phyloP scores from a whole-genome alignment of 2,113 vertebrate genomes.

The Leucopsar rothschildi region DNA sequence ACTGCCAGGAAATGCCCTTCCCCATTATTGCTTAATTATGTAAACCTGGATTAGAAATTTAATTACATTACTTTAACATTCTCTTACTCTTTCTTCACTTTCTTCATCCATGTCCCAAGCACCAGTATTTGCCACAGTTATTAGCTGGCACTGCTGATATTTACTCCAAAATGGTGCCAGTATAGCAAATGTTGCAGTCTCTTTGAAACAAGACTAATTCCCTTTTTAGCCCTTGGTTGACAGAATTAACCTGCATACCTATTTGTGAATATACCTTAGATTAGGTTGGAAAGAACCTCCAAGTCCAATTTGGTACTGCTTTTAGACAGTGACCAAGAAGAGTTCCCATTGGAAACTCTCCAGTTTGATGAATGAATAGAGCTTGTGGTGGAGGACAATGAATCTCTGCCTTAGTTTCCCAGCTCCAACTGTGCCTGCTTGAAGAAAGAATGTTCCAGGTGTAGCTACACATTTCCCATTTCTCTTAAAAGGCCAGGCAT shows the following conservation, averaged over 20 bases:
- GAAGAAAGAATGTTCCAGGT: not conserved
- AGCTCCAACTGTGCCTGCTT: not conserved
- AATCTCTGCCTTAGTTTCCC: not conserved
- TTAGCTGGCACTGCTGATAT: not conserved
- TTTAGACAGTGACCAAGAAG: not conserved
- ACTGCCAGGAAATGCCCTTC: slow-evolving; percentile 65
- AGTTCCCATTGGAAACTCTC: not conserved
- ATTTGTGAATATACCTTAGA: not conserved
- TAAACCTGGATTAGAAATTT: slow-evolving; percentile 66
- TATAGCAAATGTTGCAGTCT: not conserved
- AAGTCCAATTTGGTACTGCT: not conserved
- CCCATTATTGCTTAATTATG: slow-evolving; percentile 61
- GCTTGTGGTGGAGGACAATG: not conserved
- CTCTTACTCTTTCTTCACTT: not conserved
- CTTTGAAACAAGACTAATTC: not conserved
- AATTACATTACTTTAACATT: slow-evolving; percentile 51
- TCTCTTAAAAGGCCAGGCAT: not conserved
- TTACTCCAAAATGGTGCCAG: not conserved
- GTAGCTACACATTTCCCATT: not conserved
- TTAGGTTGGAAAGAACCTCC: not conserved
- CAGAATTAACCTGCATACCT: not conserved
- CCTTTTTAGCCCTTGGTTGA: not conserved
- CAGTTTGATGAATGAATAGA: not conserved
- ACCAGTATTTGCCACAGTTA: not conserved
- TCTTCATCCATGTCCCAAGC: not conserved